phyloP scores from a whole-genome alignment of 2,797 vertebrate genomes.

The Rachycentron canadum region DNA sequence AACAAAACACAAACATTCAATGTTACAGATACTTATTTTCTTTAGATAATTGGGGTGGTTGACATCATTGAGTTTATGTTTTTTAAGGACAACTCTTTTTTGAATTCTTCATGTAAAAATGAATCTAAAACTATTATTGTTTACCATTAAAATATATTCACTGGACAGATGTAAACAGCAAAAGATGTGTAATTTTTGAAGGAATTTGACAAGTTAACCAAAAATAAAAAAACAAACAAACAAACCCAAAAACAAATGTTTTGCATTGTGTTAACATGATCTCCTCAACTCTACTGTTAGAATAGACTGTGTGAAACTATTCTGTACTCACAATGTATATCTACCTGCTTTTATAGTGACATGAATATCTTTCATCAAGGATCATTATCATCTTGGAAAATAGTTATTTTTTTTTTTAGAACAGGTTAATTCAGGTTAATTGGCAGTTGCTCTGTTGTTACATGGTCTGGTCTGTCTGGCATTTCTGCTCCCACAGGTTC shows the following conservation, averaged over 20 bases:
- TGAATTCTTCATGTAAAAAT: neutral
- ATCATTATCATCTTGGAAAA: no score
- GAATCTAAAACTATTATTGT: neutral
- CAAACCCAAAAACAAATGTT: neutral
- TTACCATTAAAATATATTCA: neutral
- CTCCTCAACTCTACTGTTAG: no score
- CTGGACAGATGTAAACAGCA: no score
- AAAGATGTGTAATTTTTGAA: no score
- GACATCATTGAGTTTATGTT: neutral
- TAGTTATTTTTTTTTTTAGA: no score
- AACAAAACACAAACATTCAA: neutral
- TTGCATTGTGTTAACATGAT: neutral
- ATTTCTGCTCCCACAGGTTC: constrained; percentile 7
- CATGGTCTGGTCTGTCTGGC: neutral
- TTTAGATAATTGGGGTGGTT: neutral
- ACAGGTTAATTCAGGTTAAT: neutral
- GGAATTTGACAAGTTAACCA: neutral
- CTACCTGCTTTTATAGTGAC: neutral
- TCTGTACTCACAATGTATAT: neutral
- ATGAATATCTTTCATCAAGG: neutral
- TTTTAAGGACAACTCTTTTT: neutral
- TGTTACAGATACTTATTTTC: neutral
- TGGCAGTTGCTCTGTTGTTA: neutral
- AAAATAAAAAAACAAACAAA: no score
- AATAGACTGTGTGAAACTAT: neutral